Conservation (phyloP, 2,113 vertebrate genomes). For the Lichenostomus cassidix region DNA sequence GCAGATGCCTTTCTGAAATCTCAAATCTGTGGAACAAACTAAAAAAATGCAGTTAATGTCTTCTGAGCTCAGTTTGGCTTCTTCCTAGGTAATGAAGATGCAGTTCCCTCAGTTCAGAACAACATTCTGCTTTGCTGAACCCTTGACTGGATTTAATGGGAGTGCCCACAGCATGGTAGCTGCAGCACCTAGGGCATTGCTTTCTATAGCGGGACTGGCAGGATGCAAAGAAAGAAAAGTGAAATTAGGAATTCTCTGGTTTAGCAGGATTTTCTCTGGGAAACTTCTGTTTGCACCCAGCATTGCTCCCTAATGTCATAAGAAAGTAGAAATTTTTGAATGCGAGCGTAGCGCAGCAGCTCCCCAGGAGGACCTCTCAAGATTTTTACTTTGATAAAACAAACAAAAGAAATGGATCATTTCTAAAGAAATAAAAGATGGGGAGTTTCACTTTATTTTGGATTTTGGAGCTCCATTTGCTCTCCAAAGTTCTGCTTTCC, state of each 20-base stretch:
- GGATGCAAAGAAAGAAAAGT: neutral
- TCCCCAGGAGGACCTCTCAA: neutral
- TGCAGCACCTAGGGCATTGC: neutral
- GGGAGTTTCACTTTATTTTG: neutral
- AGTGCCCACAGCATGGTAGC: rapidly evolving
- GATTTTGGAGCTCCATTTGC: neutral
- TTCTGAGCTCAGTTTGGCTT: neutral
- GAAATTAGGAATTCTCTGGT: neutral
- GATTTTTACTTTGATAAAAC: neutral
- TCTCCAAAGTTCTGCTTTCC: neutral
- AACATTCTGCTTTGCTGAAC: neutral
- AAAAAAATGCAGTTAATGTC: neutral
- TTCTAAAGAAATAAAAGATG: neutral
- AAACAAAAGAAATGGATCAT: neutral
- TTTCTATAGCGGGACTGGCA: neutral
- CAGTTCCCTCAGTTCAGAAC: neutral
- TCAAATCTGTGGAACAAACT: neutral
- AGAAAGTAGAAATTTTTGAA: neutral
- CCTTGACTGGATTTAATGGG: rapidly evolving
- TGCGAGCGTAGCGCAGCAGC: rapidly evolving
- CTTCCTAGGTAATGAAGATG: neutral
- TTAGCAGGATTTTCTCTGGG: neutral
- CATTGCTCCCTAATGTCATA: neutral
- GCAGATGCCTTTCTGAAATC: neutral
- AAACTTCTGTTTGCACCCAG: neutral